Conservation (phyloP, 2,113 vertebrate species). For the Apaloderma vittatum region DNA sequence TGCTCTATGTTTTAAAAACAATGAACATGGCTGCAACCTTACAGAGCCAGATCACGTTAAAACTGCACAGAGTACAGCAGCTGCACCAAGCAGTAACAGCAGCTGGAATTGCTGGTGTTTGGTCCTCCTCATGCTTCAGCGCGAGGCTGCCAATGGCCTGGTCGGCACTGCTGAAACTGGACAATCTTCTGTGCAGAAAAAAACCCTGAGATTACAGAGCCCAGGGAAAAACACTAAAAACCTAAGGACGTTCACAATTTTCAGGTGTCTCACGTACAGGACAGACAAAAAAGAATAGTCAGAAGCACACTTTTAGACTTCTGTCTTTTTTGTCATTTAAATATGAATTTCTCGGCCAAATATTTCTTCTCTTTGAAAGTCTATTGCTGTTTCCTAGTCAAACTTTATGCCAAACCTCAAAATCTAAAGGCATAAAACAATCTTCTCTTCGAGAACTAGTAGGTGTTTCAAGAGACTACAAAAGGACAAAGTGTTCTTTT, state of each 20-base stretch:
- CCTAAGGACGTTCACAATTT: background rate
- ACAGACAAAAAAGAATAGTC: background rate
- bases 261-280: background rate
- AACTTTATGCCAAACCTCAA: background rate
- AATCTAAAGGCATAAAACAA: background rate
- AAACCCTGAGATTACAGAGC: background rate
- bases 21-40: background rate
- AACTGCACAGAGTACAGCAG: background rate
- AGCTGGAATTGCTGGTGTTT: background rate
- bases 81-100: background rate
- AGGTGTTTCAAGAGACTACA: background rate
- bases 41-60: background rate
- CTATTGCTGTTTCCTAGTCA: background rate
- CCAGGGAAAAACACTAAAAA: background rate
- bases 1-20: background rate
- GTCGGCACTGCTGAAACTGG: background rate
- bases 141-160: background rate
- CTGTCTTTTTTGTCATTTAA: background rate
- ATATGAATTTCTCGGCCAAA: background rate
- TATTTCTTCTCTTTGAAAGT: background rate
- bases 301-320: background rate
- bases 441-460: background rate
- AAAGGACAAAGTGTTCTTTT: background rate
- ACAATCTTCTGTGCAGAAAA: background rate
- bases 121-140: background rate